Evolutionary conservation across 2,888 invertebrate genomes (phyloP).

Genomic region (Hypolimnas misippus): DNA sequence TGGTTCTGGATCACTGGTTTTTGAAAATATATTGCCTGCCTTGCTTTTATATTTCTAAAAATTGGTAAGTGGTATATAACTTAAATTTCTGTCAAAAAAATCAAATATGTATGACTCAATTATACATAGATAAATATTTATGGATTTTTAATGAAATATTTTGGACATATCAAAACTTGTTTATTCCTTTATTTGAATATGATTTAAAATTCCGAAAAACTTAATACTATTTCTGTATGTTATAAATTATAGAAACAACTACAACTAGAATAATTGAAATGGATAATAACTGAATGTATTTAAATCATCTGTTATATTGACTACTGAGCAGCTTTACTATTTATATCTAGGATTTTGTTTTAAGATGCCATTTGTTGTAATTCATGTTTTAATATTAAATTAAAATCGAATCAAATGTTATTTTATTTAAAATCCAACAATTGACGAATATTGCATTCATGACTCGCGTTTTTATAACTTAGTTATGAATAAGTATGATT

Average conservation of each 20-base stretch:
- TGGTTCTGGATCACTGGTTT: background rate
- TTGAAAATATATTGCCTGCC: background rate
- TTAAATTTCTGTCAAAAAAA: too few species aligned
- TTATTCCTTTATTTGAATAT: too few species aligned
- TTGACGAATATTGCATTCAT: background rate
- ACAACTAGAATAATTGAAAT: conserved; percentile 30
- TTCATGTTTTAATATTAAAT: conserved; percentile 82
- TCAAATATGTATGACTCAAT: too few species aligned
- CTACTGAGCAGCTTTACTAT: conserved; percentile 81
- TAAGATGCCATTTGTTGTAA: conserved; percentile 84
- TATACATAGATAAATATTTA: too few species aligned
- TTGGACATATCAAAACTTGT: too few species aligned
- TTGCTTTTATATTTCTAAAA: background rate
- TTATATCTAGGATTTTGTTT: conserved; percentile 74
- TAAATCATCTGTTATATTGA: conserved; percentile 51
- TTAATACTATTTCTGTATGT: too few species aligned
- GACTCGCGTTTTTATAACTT: too few species aligned
- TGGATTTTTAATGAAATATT: too few species aligned
- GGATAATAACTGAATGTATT: conserved; percentile 40
- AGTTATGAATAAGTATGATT: too few species aligned
- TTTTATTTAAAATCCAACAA: conserved; percentile 43
- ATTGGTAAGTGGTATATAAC: too few species aligned
- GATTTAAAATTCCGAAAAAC: too few species aligned
- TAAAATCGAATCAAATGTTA: conserved; percentile 67
- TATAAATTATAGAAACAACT: too few species aligned